These are phyloP conservation scores for Acanthoscelides obtectus DNA, from an alignment of 2,888 invertebrate genomes.

Conservation along the genomic window DNA sequence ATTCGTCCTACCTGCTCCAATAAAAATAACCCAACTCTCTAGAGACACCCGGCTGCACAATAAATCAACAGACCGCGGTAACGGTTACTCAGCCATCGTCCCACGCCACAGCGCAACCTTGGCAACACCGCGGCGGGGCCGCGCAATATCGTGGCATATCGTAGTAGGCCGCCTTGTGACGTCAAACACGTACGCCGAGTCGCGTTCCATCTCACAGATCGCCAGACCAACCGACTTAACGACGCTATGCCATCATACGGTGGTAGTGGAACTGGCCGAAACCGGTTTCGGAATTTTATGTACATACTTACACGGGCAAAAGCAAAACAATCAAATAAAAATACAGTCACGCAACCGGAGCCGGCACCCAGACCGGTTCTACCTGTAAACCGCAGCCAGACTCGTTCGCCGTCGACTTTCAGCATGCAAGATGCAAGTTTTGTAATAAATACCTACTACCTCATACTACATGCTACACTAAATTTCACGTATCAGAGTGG, in stretches of 20 bases:
- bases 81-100: background rate
- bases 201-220: background rate
- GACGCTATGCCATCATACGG: background rate
- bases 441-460: background rate
- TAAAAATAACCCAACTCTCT: background rate
- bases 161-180: background rate
- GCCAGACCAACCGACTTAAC: background rate
- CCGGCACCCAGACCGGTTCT: background rate
- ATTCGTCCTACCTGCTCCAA: background rate
- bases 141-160: constrained; percentile 1
- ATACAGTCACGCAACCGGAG: background rate
- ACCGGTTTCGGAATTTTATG: background rate
- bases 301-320: background rate
- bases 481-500: background rate
- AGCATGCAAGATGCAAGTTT: background rate
- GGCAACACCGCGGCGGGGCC: constrained; percentile 14
- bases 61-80: background rate
- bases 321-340: background rate
- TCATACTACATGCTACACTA: background rate
- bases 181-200: background rate
- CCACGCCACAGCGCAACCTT: background rate
- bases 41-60: background rate
- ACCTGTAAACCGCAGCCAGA: background rate
- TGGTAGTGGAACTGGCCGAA: background rate
- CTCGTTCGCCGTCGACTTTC: background rate